These are phyloP conservation scores for Clamator glandarius DNA, from an alignment of 2,797 vertebrate genomes.

Conservation along the genomic window DNA sequence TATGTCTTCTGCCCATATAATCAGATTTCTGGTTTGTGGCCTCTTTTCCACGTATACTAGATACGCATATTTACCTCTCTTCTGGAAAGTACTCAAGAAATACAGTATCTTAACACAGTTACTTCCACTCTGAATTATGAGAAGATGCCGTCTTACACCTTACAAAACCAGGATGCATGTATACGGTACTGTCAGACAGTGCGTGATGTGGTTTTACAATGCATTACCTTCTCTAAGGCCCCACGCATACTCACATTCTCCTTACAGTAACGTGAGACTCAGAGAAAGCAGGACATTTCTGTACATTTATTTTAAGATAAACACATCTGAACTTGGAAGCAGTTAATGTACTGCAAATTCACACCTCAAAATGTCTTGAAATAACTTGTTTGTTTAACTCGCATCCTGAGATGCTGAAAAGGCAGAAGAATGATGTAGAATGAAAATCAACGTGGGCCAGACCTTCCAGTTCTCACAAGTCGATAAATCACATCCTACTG, in stretches of 20 bases:
- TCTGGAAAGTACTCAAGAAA: background rate
- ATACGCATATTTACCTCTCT: background rate
- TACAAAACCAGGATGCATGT: background rate
- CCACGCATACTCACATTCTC: background rate
- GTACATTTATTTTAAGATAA: background rate
- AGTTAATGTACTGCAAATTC: background rate
- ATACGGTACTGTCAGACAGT: background rate
- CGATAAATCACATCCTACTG: background rate
- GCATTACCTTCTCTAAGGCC: background rate
- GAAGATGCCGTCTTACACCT: background rate
- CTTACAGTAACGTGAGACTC: background rate
- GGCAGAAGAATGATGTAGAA: background rate
- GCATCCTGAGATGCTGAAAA: background rate
- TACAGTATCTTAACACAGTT: background rate
- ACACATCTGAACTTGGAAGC: background rate
- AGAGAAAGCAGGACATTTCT: background rate
- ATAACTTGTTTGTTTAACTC: background rate
- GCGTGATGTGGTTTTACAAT: background rate
- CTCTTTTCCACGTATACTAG: background rate
- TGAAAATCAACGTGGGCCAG: background rate
- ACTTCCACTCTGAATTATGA: background rate
- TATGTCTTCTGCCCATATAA: background rate
- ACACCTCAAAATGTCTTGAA: background rate
- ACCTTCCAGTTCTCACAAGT: background rate
- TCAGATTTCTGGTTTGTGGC: background rate